Conservation (phyloP, 2,888 invertebrate genomes). For the Hirtodrosophila confusa region DNA sequence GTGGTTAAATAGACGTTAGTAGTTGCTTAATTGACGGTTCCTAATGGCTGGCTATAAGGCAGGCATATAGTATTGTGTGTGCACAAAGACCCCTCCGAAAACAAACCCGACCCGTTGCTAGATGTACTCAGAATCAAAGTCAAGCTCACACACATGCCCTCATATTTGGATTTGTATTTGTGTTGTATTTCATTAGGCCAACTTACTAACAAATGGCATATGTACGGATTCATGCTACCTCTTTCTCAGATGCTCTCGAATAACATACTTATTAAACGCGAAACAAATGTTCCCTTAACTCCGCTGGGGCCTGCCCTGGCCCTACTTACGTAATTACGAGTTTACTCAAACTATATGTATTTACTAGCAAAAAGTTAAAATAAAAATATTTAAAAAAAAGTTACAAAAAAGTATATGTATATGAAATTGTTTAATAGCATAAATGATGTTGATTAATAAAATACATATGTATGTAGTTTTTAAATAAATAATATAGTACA, state of each 20-base stretch:
- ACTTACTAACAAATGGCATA: conserved; percentile 47
- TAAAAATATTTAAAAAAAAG: conserved; percentile 25
- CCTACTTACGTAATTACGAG: conserved; percentile 41
- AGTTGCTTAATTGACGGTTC: conserved; percentile 71
- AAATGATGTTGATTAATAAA: conserved; percentile 56
- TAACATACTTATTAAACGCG: conserved; percentile 24
- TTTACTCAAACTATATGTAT: conserved; percentile 58
- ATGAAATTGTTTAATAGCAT: conserved; percentile 56
- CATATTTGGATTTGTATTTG: conserved; percentile 18
- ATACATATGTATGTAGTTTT: conserved; percentile 47
- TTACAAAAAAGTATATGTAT: conserved; percentile 35
- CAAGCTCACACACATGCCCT: conserved; percentile 8
- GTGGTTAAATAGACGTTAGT: conserved; percentile 44
- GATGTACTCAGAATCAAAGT: conserved; percentile 29
- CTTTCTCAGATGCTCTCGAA: conserved; percentile 57
- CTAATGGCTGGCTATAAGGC: conserved; percentile 72
- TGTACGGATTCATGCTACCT: conserved; percentile 69
- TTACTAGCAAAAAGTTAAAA: conserved; percentile 44
- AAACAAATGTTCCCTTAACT: conserved; percentile 48
- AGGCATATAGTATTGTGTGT: conserved; percentile 62
- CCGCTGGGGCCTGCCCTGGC: conserved; percentile 20
- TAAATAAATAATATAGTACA: conserved; percentile 37
- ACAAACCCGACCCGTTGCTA: conserved; percentile 24
- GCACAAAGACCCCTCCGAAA: conserved; percentile 53
- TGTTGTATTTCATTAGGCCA: conserved; percentile 33